Evolutionary conservation across 2,888 invertebrate species (phyloP), one percentile per base, ranked within the genome.

Genomic region (Melipona beecheii): DNA sequence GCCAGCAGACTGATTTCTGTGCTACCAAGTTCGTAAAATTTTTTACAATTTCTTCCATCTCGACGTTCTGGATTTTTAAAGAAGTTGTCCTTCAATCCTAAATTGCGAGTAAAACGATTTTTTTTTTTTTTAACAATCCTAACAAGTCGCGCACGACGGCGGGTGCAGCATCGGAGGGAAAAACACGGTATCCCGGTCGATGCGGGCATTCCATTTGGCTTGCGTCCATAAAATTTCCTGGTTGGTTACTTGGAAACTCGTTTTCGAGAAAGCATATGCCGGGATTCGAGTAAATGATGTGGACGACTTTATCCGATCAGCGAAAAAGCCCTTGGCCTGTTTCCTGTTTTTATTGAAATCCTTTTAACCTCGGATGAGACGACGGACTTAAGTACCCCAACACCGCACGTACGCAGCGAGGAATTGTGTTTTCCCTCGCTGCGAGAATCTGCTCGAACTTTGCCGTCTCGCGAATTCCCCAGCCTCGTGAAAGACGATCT

Each of bases 221-320:
- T 58, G 27, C 64, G 72, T 83, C 79, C 84, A 84, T 83, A 83
- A 83, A 84, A 84, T 78, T 72, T 78, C 71, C 72, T 68, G 74
- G 78, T 84, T 71, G 76, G 73, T 79, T 78, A 78, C 73, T 85
- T 77, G 69, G 78, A 78, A 81, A 81, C 73, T 78, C 75, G 81
- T 85, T 84, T 66, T 70, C 64, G 50, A 69, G 76, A 65, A 73
- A 80, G 75, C 81, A 74, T 86, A 88, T 83, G 86, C 80, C 72
- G 72, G 68, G 82, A 80, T 78, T 81, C 86, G 79, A 84, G 86
- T 86, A 88, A 86, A 86, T 84, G 88, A 88, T 68, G 84, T 74
- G 86, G 83, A 79, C 81, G 86, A 84, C 80, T 86, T 86, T 87
- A 86, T 86, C 82, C 88, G 88, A 88, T 88, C 86, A 84, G 84